Evolutionary conservation across 2,113 vertebrate species (phyloP), one percentile per base, ranked within the genome.

Genomic region (Puntigrus tetrazona): DNA sequence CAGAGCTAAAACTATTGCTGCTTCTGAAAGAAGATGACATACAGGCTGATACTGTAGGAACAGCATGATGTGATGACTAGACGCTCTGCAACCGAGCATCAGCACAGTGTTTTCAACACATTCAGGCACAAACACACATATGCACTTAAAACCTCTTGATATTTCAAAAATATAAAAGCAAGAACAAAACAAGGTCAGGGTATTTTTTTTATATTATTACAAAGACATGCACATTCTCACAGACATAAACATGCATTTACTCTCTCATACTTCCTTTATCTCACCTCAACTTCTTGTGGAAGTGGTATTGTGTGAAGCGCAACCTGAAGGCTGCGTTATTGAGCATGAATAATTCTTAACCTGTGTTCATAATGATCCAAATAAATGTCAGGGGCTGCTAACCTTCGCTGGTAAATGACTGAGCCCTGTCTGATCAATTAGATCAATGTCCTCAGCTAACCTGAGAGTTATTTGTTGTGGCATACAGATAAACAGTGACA

Each of bases 351-450:
- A 83, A 83, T 67, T 43, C 57, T 87, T 82, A 88, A 89, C 84
- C 86, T 75, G 3, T 20, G 70, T 88, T 86, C 89, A 75, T 89
- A 91, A 91, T 89, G 88, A 92, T 90, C 69, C 70, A 81, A 89
- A 92, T 89, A 92, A 92, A 93, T 93, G 91, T 89, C 90, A 92
- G 82, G 14, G 14, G 87, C 88, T 70, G 78, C 88, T 90, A 90
- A 89, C 91, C 88, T 90, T 90, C 89, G 84, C 61, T 76, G 84
- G 57, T 86, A 89, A 84, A 72, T 67, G 86, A 78, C 82, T 47
- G 57, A 85, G 83, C 83, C 87, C 41, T 34, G 83, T 90, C 88
- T 90, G 90, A 92, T 92, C 93, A 90, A 90, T 91, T 84, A 88
- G 88, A 85, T 85, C 74, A 61, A 41, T 83, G 61, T 81, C 73